Conservation (phyloP, 2,113 vertebrate genomes). For the Cercopithecus mona region DNA sequence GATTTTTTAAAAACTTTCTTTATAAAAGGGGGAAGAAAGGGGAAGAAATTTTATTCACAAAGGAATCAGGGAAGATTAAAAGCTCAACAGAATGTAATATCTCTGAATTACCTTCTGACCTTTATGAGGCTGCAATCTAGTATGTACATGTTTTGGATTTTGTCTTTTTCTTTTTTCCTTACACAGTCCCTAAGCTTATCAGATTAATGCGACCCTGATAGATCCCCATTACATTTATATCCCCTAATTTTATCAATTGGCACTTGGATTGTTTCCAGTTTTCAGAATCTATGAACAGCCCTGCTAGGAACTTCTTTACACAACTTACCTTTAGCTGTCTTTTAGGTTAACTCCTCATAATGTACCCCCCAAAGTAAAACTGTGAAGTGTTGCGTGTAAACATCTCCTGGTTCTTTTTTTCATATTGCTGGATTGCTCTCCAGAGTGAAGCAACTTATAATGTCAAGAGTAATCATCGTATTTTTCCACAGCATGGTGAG, state of each 20-base stretch:
- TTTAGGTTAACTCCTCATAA: constrained; percentile 32
- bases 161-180: background rate
- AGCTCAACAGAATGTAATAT: background rate
- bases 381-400: background rate
- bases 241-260: background rate
- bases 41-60: background rate
- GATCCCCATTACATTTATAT: background rate
- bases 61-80: constrained; percentile 41
- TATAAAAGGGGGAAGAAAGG: background rate
- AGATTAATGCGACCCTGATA: background rate
- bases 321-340: background rate
- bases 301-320: background rate
- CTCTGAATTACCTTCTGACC: constrained; percentile 28
- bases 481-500: background rate
- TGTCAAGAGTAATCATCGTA: background rate
- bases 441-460: background rate
- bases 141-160: background rate
- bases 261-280: background rate
- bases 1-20: background rate
- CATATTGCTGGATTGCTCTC: background rate
- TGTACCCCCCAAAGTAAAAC: background rate
- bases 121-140: background rate
- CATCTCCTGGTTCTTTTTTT: background rate
- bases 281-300: background rate
- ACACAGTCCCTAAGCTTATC: background rate